These are phyloP conservation scores for Oxytorus armatus DNA, from an alignment of 2,888 invertebrate genomes.

Conservation along the genomic window DNA sequence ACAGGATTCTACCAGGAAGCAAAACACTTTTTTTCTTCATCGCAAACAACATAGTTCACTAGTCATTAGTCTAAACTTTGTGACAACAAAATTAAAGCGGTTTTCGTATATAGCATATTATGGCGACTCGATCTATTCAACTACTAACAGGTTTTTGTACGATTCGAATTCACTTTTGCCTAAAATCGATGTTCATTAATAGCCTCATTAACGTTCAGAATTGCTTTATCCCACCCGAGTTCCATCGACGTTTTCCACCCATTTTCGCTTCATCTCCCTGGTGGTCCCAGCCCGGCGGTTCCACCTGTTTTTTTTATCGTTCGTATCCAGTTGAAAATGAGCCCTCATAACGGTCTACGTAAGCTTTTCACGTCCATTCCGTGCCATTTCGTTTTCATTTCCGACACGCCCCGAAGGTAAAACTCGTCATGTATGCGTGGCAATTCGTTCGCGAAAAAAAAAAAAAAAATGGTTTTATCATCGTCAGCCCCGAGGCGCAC, in stretches of 20 bases:
- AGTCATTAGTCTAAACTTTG: too few species aligned
- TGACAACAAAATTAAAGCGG: too few species aligned
- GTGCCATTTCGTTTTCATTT: constrained; percentile 75
- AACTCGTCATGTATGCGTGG: constrained; percentile 23
- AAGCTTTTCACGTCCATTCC: constrained; percentile 70
- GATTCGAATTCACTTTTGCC: not conserved
- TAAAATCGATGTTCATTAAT: constrained; percentile 1
- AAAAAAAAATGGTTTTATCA: too few species aligned
- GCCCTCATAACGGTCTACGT: not conserved
- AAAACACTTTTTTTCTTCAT: too few species aligned
- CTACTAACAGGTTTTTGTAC: not conserved
- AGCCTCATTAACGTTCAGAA: constrained; percentile 3
- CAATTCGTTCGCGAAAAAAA: constrained; percentile 44
- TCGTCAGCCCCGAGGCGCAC: constrained; percentile 59
- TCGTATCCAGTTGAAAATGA: constrained; percentile 24
- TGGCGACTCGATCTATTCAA: too few species aligned
- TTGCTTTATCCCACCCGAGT: not conserved
- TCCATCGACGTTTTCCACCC: not conserved
- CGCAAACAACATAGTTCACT: too few species aligned
- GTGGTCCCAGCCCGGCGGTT: not conserved
- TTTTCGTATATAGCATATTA: too few species aligned
- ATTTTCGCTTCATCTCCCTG: not conserved
- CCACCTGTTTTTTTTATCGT: constrained; percentile 7
- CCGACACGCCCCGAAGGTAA: constrained; percentile 60
- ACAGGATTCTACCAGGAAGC: too few species aligned